These are phyloP conservation scores for Pelodiscus sinensis DNA, from an alignment of 2,113 vertebrate genomes.

Conservation along the genomic window DNA sequence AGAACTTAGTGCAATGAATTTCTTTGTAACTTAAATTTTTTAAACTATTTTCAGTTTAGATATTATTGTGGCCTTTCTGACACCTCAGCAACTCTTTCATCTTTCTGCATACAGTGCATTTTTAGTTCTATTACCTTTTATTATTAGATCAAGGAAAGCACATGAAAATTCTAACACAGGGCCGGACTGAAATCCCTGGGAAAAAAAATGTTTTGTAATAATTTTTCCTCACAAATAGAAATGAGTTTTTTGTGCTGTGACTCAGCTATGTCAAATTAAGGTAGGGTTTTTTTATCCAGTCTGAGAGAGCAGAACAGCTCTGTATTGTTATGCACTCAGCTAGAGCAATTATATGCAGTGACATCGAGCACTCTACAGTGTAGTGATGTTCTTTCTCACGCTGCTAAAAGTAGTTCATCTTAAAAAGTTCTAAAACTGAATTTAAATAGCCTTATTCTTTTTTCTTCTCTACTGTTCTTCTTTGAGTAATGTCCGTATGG, in stretches of 20 bases:
- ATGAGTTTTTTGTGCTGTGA: background rate
- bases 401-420: background rate
- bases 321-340: conserved; percentile 3
- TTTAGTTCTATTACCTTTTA: conserved; percentile 43
- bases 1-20: background rate
- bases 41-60: background rate
- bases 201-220: background rate
- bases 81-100: background rate
- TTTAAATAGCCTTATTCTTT: background rate
- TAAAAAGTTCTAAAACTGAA: background rate
- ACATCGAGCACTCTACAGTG: background rate
- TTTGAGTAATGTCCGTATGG: no score
- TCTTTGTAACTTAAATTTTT: conserved; percentile 7
- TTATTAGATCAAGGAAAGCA: conserved; percentile 25
- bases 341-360: conserved; percentile 4
- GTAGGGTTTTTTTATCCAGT: background rate
- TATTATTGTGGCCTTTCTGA: conserved; percentile 7
- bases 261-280: conserved; percentile 7
- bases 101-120: background rate
- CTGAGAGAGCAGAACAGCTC: background rate
- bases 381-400: background rate
- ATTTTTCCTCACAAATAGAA: conserved; percentile 8
- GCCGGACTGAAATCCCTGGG: background rate
- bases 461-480: background rate
- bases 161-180: background rate